Percentiles rank a stretch among this genome's conserved stretches.
Conservation (phyloP, 2,888 invertebrate species). For the Nysson spinosus region DNA sequence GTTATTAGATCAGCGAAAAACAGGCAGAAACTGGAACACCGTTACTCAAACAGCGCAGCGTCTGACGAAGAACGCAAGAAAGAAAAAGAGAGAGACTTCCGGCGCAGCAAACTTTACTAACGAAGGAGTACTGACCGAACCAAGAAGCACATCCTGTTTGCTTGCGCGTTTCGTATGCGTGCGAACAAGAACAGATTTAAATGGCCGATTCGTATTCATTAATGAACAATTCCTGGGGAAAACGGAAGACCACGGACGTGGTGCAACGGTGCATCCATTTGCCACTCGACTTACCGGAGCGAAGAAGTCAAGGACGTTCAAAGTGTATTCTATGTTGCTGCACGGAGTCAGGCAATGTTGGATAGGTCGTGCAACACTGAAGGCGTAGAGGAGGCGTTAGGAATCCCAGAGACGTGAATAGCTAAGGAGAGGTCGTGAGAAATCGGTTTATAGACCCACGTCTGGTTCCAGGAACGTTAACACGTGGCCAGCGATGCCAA, state of each 20-base stretch:
- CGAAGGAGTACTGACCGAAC: no score
- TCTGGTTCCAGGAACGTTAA: conserved; percentile 14
- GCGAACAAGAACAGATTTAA: conserved; percentile 14
- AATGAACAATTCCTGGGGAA: conserved; percentile 34
- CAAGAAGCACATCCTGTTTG: no score
- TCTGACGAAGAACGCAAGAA: no score
- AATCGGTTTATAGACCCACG: conserved; percentile 31
- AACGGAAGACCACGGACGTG: conserved; percentile 9
- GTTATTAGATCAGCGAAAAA: no score
- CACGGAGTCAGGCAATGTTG: conserved; percentile 35
- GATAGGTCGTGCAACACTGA: conserved; percentile 53
- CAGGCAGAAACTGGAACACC: no score
- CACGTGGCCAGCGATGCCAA: no score
- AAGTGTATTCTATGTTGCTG: conserved; percentile 34
- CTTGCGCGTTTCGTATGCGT: background rate
- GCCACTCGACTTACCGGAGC: conserved; percentile 31
- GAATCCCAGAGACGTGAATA: conserved; percentile 37
- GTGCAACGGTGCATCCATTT: conserved; percentile 46
- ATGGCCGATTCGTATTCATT: conserved; percentile 16
- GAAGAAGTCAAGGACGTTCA: conserved; percentile 47
- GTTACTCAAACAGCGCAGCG: no score
- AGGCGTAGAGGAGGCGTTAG: conserved; percentile 35
- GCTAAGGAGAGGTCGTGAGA: conserved; percentile 18
- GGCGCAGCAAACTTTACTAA: no score
- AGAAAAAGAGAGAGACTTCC: no score